phyloP scores from a whole-genome alignment of 2,113 vertebrate species.

The Propithecus coquereli region DNA sequence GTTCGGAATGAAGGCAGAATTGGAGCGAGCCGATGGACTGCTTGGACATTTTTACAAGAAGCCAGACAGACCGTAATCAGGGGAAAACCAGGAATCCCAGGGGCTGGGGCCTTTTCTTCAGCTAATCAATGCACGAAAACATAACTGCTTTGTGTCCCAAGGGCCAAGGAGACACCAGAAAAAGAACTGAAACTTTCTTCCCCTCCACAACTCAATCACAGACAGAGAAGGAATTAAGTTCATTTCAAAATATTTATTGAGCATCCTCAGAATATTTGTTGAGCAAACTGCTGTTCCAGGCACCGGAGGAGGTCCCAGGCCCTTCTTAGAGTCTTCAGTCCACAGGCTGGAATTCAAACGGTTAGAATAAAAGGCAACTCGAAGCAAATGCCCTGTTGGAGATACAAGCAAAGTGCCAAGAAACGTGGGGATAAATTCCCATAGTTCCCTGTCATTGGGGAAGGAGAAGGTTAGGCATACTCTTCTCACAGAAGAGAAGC shows the following conservation, averaged over 20 bases:
- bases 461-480: background rate
- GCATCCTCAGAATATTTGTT: background rate
- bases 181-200: background rate
- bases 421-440: background rate
- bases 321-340: background rate
- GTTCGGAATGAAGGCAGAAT: background rate
- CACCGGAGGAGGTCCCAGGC: background rate
- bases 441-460: background rate
- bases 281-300: background rate
- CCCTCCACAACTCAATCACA: background rate
- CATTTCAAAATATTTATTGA: background rate
- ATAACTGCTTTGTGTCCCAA: background rate
- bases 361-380: background rate
- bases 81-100: background rate
- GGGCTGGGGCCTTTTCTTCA: background rate
- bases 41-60: conserved; percentile 6
- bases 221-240: background rate
- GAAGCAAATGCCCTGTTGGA: background rate
- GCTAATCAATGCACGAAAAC: background rate
- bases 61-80: background rate
- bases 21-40: background rate
- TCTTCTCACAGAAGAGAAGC: background rate
- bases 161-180: background rate
- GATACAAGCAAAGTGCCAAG: background rate
- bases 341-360: background rate